These are phyloP conservation scores for Drosophila recens DNA, from an alignment of 2,888 invertebrate species.

Conservation along the genomic window DNA sequence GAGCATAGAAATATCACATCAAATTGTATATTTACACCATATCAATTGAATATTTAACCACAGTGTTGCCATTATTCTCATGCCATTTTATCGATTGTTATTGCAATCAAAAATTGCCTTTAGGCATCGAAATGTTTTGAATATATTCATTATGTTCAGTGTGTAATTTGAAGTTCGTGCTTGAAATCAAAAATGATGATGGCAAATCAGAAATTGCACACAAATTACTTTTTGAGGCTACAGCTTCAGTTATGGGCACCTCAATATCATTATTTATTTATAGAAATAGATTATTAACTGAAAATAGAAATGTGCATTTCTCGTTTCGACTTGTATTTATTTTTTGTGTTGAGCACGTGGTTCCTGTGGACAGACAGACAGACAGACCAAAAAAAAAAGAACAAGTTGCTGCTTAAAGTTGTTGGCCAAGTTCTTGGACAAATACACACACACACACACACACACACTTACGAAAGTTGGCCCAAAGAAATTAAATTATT, in stretches of 20 bases:
- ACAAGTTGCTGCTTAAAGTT: slow-evolving; percentile 40
- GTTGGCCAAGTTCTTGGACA: slow-evolving; percentile 35
- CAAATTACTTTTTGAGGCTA: neutral
- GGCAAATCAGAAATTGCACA: slow-evolving; percentile 3
- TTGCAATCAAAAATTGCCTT: neutral
- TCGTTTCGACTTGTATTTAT: neutral
- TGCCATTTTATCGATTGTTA: neutral
- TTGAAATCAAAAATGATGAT: slow-evolving; percentile 7
- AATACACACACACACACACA: neutral
- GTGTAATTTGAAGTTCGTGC: neutral
- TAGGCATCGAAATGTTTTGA: neutral
- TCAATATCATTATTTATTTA: slow-evolving; percentile 38
- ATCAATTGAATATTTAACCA: neutral
- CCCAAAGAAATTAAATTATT: slow-evolving; percentile 75
- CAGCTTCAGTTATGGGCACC: neutral
- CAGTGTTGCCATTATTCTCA: neutral
- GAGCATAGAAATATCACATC: no score
- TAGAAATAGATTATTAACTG: slow-evolving; percentile 43
- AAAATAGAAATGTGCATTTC: slow-evolving; percentile 35
- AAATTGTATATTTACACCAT: no score
- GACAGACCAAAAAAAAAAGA: slow-evolving; percentile 17
- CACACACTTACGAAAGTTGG: slow-evolving; percentile 21
- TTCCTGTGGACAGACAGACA: slow-evolving; percentile 12
- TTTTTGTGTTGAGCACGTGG: slow-evolving; percentile 22
- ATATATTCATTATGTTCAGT: slow-evolving; percentile 1